phyloP scores from a whole-genome alignment of 2,888 invertebrate species.

The Drosophila picticornis region DNA sequence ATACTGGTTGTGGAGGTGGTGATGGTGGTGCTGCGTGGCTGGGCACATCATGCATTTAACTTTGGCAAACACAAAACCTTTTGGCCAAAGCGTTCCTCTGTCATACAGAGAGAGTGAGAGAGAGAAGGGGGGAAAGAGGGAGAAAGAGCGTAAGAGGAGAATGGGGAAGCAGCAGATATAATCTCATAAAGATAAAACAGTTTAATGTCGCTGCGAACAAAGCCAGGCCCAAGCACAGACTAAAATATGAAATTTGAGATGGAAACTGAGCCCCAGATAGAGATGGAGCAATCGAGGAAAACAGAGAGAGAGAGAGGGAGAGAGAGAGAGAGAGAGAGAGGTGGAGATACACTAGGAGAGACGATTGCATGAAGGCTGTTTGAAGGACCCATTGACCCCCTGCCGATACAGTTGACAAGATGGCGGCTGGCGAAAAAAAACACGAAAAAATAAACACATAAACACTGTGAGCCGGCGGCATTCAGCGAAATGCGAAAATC shows the following conservation, averaged over 20 bases:
- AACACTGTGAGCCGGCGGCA: constrained; percentile 58
- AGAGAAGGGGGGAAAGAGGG: background rate
- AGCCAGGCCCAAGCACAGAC: constrained; percentile 36
- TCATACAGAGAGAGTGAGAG: constrained; percentile 19
- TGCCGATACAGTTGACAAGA: constrained; percentile 40
- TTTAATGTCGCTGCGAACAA: constrained; percentile 72
- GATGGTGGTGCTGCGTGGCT: constrained; percentile 41
- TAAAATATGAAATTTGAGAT: constrained; percentile 26
- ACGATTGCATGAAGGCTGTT: background rate
- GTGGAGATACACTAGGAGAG: background rate
- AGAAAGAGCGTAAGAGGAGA: background rate
- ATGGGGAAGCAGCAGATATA: constrained; percentile 60
- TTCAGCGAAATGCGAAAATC: constrained; percentile 64
- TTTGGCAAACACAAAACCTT: constrained; percentile 77
- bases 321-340: background rate
- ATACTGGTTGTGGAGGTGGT: background rate
- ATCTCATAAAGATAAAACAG: constrained; percentile 81
- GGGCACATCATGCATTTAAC: constrained; percentile 57
- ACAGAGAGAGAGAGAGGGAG: background rate
- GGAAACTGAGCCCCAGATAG: constrained; percentile 16
- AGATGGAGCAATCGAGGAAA: background rate
- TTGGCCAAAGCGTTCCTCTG: constrained; percentile 72
- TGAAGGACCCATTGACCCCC: constrained; percentile 59
- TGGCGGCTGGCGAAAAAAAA: constrained; percentile 22
- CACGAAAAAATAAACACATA: constrained; percentile 23